A percentile compares a stretch with the other conserved stretches of the same genome.
phyloP scores from a whole-genome alignment of 2,113 vertebrate species.

The Talpa occidentalis region DNA sequence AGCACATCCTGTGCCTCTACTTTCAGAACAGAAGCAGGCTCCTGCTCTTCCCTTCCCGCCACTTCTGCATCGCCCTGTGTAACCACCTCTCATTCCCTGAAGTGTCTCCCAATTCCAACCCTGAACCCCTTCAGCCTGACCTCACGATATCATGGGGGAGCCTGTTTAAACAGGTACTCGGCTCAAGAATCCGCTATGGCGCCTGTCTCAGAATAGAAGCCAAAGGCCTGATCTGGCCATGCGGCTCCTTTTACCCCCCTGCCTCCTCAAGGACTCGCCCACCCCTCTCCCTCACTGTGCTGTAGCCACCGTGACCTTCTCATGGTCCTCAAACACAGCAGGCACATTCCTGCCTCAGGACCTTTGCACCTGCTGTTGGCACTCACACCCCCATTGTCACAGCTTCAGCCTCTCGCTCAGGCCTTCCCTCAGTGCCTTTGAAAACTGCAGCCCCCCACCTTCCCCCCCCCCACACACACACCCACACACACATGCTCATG shows the following conservation, averaged over 20 bases:
- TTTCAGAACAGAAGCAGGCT: neutral
- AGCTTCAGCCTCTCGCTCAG: neutral
- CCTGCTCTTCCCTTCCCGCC: neutral
- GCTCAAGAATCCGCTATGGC: neutral
- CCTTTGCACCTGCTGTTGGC: neutral
- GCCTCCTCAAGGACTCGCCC: neutral
- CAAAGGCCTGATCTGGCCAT: neutral
- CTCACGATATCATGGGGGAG: neutral
- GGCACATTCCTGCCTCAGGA: neutral
- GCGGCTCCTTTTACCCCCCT: neutral
- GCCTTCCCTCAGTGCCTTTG: neutral
- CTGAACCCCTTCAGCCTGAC: neutral
- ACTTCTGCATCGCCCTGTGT: fast-evolving
- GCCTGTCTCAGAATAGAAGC: neutral
- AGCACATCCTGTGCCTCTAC: no score
- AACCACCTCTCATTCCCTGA: neutral
- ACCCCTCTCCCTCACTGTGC: neutral
- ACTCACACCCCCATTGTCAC: neutral
- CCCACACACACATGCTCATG: neutral
- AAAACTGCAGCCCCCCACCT: neutral
- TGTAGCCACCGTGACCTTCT: neutral
- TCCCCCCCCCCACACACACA: no score
- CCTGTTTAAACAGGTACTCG: neutral
- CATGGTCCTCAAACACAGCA: no score
- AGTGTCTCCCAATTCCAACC: neutral